Evolutionary conservation across 2,888 invertebrate species (phyloP), one percentile per base, ranked within the genome.

Genomic region (Amphipoea oculea): DNA sequence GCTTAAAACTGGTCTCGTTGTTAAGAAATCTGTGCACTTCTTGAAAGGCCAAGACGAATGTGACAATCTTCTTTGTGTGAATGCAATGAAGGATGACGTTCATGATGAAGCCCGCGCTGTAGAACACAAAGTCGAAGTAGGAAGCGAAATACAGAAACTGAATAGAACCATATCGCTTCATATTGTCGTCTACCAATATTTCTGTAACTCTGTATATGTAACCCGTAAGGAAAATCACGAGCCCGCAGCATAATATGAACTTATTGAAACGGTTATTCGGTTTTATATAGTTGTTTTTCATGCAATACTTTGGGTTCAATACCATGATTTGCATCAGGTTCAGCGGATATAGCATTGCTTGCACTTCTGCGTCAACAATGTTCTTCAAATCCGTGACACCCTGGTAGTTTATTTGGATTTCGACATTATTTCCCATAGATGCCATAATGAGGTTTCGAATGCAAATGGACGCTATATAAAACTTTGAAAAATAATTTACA

Each of bases 281-380:
- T 6, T 79, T 77, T 9, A 90, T 85, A 9, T 62, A 82, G 62
- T 88, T 83, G 17, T 86, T 76, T 6, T 80, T 72, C 14, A 90
- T 87, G 40, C 11, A 48, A 40, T 83, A 90, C 76, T 88, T 89
- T 17, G 85, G 83, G 45, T 51, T 66, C 0, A 87, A 72, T 29
- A 83, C 66, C 4, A 86, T 6, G 9, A 40, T 62, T 76, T 89
- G 87, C 72, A 88, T 73, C 0, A 88, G 3, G 14, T 87, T 79
- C 2, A 90, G 66, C 11, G 90, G 89, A 9, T 68, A 17, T 4
- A 89, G 40, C n/a, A 71, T 40, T 71, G 36, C 23, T 17, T 57
- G 70, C 70, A 71, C 54, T 40, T 71, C 40, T n/a, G 40, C n/a
- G 40, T 71, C 70, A 6, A 71, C 17, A n/a, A n/a, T 40, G 9